Percentiles rank a stretch among this genome's conserved stretches.
phyloP scores from a whole-genome alignment of 2,888 invertebrate species.

The Trachelus iudaicus region DNA sequence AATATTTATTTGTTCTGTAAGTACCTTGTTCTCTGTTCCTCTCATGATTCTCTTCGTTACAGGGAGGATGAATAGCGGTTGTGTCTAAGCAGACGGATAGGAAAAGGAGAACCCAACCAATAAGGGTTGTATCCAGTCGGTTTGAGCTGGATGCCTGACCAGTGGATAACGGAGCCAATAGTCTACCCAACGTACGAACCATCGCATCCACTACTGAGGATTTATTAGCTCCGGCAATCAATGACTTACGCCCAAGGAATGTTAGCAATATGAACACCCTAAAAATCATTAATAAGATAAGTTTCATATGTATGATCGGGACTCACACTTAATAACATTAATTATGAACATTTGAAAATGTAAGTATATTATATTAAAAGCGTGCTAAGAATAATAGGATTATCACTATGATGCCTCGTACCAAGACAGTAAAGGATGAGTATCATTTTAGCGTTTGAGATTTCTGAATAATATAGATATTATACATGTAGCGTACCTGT shows the following conservation, averaged over 20 bases:
- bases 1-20: not conserved
- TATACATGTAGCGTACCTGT: slow-evolving; percentile 71
- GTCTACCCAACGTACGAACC: slow-evolving; percentile 71
- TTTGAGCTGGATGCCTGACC: slow-evolving; percentile 44
- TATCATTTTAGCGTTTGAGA: not conserved
- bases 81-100: slow-evolving; percentile 77
- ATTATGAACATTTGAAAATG: not conserved
- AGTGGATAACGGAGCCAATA: slow-evolving; percentile 69
- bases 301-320: not conserved
- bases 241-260: slow-evolving; percentile 84
- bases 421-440: not conserved
- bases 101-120: slow-evolving; percentile 83
- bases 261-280: slow-evolving; percentile 88
- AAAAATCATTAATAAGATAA: slow-evolving; percentile 31
- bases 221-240: slow-evolving; percentile 66
- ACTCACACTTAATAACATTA: not conserved
- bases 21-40: slow-evolving; percentile 61
- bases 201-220: slow-evolving; percentile 75
- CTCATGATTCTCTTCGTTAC: slow-evolving; percentile 55
- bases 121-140: slow-evolving; percentile 55
- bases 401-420: not conserved
- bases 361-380: not conserved
- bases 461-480: not conserved
- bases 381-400: not conserved
- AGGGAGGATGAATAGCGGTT: slow-evolving; percentile 45